Conservation (phyloP, 2,888 invertebrate genomes). For the Hirtodrosophila confusa region DNA sequence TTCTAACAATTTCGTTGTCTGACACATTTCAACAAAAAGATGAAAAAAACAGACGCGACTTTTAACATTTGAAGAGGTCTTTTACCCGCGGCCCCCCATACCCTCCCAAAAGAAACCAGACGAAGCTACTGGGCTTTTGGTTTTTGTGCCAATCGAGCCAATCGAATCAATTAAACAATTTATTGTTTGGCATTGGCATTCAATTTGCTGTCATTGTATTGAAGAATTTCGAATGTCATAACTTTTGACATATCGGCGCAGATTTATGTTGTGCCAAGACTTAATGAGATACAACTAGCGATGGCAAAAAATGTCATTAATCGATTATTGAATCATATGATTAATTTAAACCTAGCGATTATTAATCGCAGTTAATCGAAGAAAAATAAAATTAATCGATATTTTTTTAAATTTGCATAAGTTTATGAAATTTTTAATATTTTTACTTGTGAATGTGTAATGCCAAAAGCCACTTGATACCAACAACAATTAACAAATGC, state of each 20-base stretch:
- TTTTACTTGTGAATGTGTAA: too few species aligned
- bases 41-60: slow-evolving; percentile 3
- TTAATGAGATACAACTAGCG: too few species aligned
- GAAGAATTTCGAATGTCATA: slow-evolving; percentile 49
- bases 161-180: slow-evolving; percentile 69
- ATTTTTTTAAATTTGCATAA: too few species aligned
- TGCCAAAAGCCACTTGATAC: too few species aligned
- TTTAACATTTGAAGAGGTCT: slow-evolving; percentile 18
- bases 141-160: slow-evolving; percentile 40
- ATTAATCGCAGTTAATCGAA: too few species aligned
- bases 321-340: too few species aligned
- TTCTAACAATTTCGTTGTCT: slow-evolving; percentile 60
- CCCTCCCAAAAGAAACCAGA: not conserved
- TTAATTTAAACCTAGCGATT: too few species aligned
- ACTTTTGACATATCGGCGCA: slow-evolving; percentile 24
- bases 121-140: slow-evolving; percentile 66
- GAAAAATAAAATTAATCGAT: too few species aligned
- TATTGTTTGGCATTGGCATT: slow-evolving; percentile 75
- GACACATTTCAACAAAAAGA: slow-evolving; percentile 45
- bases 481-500: too few species aligned
- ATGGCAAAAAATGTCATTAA: too few species aligned
- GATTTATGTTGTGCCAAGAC: slow-evolving; percentile 10
- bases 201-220: slow-evolving; percentile 49
- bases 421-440: too few species aligned
- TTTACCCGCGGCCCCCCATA: not conserved